These are phyloP conservation scores for Rhinoderma darwinii DNA, from an alignment of 2,113 vertebrate species.

Conservation along the genomic window DNA sequence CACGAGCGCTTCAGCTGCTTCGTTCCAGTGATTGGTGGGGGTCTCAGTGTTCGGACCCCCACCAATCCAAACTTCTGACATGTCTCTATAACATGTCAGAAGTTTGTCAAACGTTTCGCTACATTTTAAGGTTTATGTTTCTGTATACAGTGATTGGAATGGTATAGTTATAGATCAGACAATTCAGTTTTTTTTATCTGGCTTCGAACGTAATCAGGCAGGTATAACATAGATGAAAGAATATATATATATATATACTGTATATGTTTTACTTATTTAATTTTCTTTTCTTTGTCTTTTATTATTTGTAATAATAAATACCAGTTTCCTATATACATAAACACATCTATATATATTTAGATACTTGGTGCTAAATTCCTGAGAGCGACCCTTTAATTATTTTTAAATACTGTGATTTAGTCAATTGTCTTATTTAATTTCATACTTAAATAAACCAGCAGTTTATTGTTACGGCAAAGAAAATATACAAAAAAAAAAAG, in stretches of 20 bases:
- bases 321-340: background rate
- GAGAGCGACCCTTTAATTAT: constrained; percentile 88
- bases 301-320: constrained; percentile 16
- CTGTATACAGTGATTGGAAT: background rate
- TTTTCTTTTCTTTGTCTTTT: background rate
- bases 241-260: background rate
- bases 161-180: background rate
- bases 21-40: too few species aligned
- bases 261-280: background rate
- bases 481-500: constrained; percentile 75
- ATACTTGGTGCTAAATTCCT: constrained; percentile 98
- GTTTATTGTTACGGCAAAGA: constrained; percentile 77
- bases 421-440: constrained; percentile 80
- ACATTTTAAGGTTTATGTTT: background rate
- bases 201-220: background rate
- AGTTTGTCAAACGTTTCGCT: too few species aligned
- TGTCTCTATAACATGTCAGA: too few species aligned
- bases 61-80: too few species aligned
- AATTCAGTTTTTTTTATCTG: constrained; percentile 10
- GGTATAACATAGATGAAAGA: constrained; percentile 11
- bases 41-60: too few species aligned
- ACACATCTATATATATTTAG: constrained; percentile 65
- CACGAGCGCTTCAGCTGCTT: too few species aligned
- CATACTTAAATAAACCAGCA: constrained; percentile 91
- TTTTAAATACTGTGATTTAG: constrained; percentile 89